Evolutionary conservation across 2,888 invertebrate genomes (phyloP).

Genomic region (Reticulitermes lucifugus): DNA sequence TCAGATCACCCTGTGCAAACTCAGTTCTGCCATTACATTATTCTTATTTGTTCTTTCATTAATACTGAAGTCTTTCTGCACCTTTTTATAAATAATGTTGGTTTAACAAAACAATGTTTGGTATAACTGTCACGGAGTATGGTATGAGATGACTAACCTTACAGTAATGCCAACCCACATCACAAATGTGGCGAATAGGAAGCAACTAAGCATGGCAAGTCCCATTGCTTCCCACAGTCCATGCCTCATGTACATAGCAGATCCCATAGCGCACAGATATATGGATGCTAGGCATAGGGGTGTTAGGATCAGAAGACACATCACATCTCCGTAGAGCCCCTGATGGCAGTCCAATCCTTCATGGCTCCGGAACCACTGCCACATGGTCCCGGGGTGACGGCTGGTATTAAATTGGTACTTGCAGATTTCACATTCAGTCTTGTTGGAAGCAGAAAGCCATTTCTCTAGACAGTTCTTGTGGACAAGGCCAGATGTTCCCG

Average conservation of each 20-base stretch:
- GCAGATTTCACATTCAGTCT: constrained; percentile 68
- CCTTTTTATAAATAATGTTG: not conserved
- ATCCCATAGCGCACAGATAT: constrained; percentile 65
- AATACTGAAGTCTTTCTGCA: too few relatives aligned
- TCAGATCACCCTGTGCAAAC: too few relatives aligned
- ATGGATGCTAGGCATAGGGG: constrained; percentile 65
- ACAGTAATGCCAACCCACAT: constrained; percentile 61
- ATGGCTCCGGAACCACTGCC: constrained; percentile 63
- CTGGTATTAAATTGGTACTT: constrained; percentile 64
- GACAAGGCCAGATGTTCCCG: constrained; percentile 67
- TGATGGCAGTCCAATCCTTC: constrained; percentile 62
- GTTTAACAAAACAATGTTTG: not conserved
- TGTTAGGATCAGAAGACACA: constrained; percentile 65
- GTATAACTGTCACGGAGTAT: not conserved
- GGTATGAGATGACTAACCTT: constrained; percentile 56
- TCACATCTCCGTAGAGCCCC: constrained; percentile 64
- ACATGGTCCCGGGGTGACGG: constrained; percentile 62
- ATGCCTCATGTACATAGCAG: constrained; percentile 60
- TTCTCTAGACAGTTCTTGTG: constrained; percentile 69
- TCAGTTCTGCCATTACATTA: too few relatives aligned
- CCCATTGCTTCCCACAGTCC: constrained; percentile 62
- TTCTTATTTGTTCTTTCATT: too few relatives aligned
- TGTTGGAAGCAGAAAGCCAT: constrained; percentile 68
- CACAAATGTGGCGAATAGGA: constrained; percentile 59
- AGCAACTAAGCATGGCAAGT: constrained; percentile 59